Base-by-base conservation (phyloP, 2,113 vertebrate species). In the Scomber scombrus region DNA sequence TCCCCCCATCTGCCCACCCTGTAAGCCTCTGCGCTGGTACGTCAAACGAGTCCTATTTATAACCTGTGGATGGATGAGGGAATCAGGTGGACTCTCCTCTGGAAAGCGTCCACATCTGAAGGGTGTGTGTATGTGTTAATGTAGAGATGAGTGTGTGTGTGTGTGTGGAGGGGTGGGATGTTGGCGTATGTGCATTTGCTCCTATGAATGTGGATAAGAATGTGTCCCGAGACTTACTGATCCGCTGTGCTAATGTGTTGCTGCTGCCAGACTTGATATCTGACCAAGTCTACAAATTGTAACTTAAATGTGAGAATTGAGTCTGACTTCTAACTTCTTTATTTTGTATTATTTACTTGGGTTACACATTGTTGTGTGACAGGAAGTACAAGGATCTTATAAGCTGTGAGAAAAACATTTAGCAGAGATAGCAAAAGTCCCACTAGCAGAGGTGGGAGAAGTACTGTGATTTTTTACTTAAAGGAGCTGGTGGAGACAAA, bases 1-100 rank as follows among this genome's bases (percentile, higher is more conserved):
- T 63, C 71, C 21, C 52, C 58, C 76, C 76, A 69, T 84, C 72
- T 65, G 81, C 81, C 84, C 82, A 82, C 80, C 80, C 85, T 56
- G 49, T 82, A 61, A 78, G 82, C 78, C 83, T 78, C 75, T 26
- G 61, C 78, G 23, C 78, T 84, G 84, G 89, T 63, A 85, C 81
- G 84, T 91, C 91, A 92, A 90, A 92, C 75, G n/a, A 92, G 91
- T 84, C 86, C 95, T 95, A 95, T 94, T 94, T 93, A 94, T 94
- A 95, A 95, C 81, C 91, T 94, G 94, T 88, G 90, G 93, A 95
- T 89, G 83, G 94, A 95, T 87, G 83, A 85, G 76, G 85, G 91
- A 90, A 93, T 95, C 93, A 94, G 94, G 91, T 95, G 95, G 91
- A 91, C 84, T 86, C 78, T 65, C 81, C 71, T 84, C 87, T 90